Percentiles rank a stretch among this genome's conserved stretches.
phyloP scores from a whole-genome alignment of 2,113 vertebrate genomes.

The Erythrolamprus reginae region DNA sequence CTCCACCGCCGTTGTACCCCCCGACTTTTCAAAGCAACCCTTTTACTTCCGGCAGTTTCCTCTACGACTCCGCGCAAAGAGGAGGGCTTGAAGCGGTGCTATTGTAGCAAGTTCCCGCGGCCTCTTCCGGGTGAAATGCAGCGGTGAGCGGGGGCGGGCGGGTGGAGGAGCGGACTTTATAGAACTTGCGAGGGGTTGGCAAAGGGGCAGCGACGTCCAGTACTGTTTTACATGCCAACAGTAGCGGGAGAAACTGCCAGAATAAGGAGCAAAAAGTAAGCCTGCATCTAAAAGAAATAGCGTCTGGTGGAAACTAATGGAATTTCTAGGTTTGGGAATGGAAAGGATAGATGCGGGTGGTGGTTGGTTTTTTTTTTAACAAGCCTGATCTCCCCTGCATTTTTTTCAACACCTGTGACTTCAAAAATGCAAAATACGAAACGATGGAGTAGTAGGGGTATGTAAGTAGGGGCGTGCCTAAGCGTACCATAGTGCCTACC shows the following conservation, averaged over 20 bases:
- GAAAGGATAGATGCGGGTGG: not conserved
- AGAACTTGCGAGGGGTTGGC: not conserved
- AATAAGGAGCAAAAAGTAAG: not conserved
- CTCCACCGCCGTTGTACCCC: accelerated
- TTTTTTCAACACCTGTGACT: not conserved
- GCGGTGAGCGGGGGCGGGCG: accelerated
- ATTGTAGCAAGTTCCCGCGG: not conserved
- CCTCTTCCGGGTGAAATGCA: not conserved
- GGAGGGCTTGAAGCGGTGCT: not conserved
- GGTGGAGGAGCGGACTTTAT: too few species aligned
- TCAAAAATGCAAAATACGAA: not conserved
- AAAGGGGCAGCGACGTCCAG: too few species aligned
- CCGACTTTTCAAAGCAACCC: not conserved
- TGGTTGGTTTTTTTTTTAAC: not conserved
- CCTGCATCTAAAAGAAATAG: not conserved
- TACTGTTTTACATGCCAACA: not conserved
- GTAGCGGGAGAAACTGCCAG: not conserved
- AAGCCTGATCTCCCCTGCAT: not conserved
- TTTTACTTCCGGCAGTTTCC: not conserved
- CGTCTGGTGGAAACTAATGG: not conserved
- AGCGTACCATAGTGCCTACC: too few species aligned
- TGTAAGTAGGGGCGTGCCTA: too few species aligned
- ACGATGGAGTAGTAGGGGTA: not conserved
- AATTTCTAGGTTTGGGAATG: not conserved
- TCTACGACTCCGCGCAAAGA: too few species aligned